Evolutionary conservation across 2,113 vertebrate genomes (phyloP).

Genomic region (Lampris megalopsis): DNA sequence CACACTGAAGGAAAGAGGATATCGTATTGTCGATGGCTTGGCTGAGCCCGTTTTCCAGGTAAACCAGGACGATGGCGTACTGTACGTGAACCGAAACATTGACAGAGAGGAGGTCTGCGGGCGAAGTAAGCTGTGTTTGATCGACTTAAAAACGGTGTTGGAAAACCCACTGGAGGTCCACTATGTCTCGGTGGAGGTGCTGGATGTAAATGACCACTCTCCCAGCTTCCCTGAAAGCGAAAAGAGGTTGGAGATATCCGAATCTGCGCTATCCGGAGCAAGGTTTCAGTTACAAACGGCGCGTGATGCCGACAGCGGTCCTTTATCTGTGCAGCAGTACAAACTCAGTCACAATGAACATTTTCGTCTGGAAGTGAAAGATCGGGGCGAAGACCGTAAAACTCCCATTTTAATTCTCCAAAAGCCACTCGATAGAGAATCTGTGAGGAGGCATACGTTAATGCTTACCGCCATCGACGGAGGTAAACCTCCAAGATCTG

Average conservation of each 20-base stretch:
- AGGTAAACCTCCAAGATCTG: constrained; percentile 64
- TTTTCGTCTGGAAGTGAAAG: constrained; percentile 58
- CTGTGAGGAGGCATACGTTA: constrained; percentile 30
- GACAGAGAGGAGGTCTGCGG: constrained; percentile 75
- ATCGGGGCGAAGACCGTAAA: constrained; percentile 53
- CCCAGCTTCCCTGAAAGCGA: constrained; percentile 68
- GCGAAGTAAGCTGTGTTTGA: constrained; percentile 54
- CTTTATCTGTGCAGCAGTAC: constrained; percentile 54
- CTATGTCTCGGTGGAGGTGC: constrained; percentile 70
- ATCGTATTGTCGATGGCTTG: constrained; percentile 69
- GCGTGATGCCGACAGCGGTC: constrained; percentile 48
- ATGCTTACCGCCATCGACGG: constrained; percentile 72
- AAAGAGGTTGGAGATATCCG: constrained; percentile 64
- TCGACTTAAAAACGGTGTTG: constrained; percentile 71
- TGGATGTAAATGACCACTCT: constrained; percentile 76
- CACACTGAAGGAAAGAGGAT: constrained; percentile 58
- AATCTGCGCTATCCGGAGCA: constrained; percentile 64
- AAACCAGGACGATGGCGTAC: constrained; percentile 61
- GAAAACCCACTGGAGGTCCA: constrained; percentile 79
- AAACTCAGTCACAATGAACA: constrained; percentile 56
- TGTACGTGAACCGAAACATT: constrained; percentile 61
- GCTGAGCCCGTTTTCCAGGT: constrained; percentile 60
- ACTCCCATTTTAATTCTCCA: constrained; percentile 59
- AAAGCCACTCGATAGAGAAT: constrained; percentile 69
- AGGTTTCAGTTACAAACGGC: constrained; percentile 66